Conservation (phyloP, 23 tunicate species). For the Pegea sp. region DNA sequence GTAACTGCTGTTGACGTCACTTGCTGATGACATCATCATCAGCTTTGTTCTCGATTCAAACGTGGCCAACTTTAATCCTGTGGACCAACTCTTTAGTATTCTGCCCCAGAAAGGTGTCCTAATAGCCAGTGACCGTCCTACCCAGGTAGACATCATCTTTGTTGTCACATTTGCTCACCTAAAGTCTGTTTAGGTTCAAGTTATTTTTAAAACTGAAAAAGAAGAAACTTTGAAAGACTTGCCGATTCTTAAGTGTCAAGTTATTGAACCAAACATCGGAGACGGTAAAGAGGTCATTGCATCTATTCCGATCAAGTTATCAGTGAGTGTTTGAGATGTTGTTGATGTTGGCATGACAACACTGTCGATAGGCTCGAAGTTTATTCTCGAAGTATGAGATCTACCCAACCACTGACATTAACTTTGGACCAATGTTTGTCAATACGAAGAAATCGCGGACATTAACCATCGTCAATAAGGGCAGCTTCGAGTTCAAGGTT, state of each 20-base stretch:
- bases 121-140: constrained; percentile 83
- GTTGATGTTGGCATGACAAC: not conserved
- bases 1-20: no score
- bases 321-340: constrained; percentile 24
- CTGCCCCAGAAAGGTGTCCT: constrained; percentile 81
- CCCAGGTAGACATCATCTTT: constrained; percentile 34
- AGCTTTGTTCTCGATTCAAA: constrained; percentile 46
- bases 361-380: constrained; percentile 31
- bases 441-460: constrained; percentile 56
- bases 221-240: constrained; percentile 68
- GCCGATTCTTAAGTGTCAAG: constrained; percentile 89
- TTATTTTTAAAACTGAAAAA: constrained; percentile 38
- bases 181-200: constrained; percentile 53
- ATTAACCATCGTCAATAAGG: constrained; percentile 80
- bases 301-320: constrained; percentile 77
- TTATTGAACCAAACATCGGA: constrained; percentile 85
- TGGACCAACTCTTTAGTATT: constrained; percentile 66
- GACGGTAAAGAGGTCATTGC: constrained; percentile 92
- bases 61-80: constrained; percentile 44
- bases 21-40: no score
- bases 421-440: constrained; percentile 92
- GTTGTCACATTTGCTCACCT: not conserved
- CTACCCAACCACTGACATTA: constrained; percentile 81
- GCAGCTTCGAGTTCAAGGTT: constrained; percentile 95
- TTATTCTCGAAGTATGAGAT: constrained; percentile 78